Evolutionary conservation across 2,113 vertebrate species (phyloP), one percentile per base, ranked within the genome.

Genomic region (Neomonachus schauinslandi): DNA sequence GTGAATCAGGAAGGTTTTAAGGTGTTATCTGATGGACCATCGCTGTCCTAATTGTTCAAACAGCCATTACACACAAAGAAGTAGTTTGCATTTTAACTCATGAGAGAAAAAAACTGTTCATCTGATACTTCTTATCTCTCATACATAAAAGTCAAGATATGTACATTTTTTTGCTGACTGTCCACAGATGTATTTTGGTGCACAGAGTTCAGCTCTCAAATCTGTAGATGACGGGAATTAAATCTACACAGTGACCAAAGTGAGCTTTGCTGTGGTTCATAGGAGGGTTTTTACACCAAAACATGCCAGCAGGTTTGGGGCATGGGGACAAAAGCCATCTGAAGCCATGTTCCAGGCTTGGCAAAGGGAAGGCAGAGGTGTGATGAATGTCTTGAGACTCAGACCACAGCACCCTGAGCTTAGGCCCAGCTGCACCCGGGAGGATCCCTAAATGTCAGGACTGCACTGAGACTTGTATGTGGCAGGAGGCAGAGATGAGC

Each of bases 61-160:
- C 16, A 65, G 84, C 57, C 79, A 21, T 19, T 39, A 63, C 63
- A 89, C 69, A 80, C 39, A 95, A 94, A 96, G 61, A 86, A 51
- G 65, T 63, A 36, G 42, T 80, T 90, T 95, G 55, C 19, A 24
- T 93, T 91, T 95, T 65, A 96, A 95, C 88, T 95, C 39, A 36
- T 4, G 59, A 94, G 39, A 63, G 49, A 82, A 80, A 76, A 93
- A 91, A 71, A 69, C 26, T n/a, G 67, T 91, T 96, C 67, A 89
- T n/a, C 61, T 90, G 92, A 95, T 88, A 81, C 57, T 95, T 81
- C 94, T 93, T 91, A 95, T 86, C 93, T 95, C 93, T 95, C 55
- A 31, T 24, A 81, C 9, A 12, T 67, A 22, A 69, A 83, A 98
- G 87, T 86, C 86, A 77, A 96, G 85, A 90, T 26, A 7, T 53